Conservation (phyloP, 2,797 vertebrate species). For the Scyliorhinus canicula region DNA sequence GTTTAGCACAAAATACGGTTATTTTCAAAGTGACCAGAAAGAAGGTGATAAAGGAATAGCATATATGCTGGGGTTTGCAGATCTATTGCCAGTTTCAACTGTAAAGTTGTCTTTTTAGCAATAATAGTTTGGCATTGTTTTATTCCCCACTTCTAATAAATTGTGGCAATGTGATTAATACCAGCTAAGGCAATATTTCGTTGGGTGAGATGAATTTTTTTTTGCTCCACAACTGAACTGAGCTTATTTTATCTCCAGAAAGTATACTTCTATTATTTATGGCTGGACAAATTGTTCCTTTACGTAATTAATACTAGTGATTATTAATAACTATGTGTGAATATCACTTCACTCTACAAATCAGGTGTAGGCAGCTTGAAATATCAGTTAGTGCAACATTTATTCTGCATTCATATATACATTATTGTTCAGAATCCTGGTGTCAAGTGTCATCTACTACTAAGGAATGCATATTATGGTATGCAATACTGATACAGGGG, state of each 20-base stretch:
- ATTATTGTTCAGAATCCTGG: background rate
- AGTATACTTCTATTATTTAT: background rate
- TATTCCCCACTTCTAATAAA: background rate
- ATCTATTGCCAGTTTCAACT: background rate
- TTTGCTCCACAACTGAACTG: background rate
- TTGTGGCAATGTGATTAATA: background rate
- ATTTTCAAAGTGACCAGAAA: background rate
- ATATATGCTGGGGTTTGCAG: background rate
- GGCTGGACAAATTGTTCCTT: background rate
- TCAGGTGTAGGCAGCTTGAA: background rate
- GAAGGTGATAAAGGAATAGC: background rate
- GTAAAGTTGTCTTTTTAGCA: background rate
- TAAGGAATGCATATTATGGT: background rate
- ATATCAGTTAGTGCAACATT: background rate
- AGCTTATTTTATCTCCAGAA: conserved; percentile 2
- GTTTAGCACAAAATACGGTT: background rate
- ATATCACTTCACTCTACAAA: background rate
- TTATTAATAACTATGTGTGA: background rate
- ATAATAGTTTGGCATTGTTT: conserved; percentile 9
- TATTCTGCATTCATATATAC: background rate
- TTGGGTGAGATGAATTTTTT: conserved; percentile 6
- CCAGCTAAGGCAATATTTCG: background rate
- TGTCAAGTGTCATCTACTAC: background rate
- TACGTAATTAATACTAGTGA: background rate
- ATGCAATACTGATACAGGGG: background rate